These are phyloP conservation scores for Pseudorectes ferrugineus DNA, from an alignment of 2,113 vertebrate species.

Conservation along the genomic window DNA sequence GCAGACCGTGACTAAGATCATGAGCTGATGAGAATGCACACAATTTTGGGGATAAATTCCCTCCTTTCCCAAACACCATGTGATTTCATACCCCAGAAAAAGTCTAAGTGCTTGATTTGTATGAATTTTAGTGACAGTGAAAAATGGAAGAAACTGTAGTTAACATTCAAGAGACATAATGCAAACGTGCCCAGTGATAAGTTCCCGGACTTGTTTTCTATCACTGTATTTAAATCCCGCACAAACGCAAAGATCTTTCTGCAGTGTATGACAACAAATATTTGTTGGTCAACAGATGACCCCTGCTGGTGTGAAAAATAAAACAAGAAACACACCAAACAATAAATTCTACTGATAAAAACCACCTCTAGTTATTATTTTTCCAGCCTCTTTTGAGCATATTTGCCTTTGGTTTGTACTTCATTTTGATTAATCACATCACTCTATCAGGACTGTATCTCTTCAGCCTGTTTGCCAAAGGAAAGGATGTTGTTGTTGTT, in stretches of 20 bases:
- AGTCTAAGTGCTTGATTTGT: background rate
- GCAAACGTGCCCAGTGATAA: background rate
- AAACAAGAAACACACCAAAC: background rate
- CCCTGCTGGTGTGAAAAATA: slow-evolving; percentile 29
- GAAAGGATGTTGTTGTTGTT: background rate
- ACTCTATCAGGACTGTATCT: background rate
- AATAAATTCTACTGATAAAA: background rate
- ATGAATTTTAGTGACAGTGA: background rate
- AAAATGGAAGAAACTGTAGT: background rate
- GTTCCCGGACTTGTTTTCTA: background rate
- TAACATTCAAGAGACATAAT: background rate
- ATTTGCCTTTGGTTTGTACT: background rate
- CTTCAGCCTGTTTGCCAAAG: background rate
- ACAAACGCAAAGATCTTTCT: background rate
- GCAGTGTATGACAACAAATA: background rate
- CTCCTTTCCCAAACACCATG: background rate
- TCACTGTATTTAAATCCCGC: background rate
- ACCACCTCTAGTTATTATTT: background rate
- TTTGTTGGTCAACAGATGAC: slow-evolving; percentile 53
- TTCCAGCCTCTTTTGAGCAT: background rate
- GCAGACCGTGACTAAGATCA: background rate
- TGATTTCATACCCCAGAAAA: background rate
- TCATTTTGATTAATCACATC: background rate
- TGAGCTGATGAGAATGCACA: background rate
- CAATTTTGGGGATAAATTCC: background rate